Conservation (phyloP, 2,888 invertebrate species). For the Euplexia lucipara region DNA sequence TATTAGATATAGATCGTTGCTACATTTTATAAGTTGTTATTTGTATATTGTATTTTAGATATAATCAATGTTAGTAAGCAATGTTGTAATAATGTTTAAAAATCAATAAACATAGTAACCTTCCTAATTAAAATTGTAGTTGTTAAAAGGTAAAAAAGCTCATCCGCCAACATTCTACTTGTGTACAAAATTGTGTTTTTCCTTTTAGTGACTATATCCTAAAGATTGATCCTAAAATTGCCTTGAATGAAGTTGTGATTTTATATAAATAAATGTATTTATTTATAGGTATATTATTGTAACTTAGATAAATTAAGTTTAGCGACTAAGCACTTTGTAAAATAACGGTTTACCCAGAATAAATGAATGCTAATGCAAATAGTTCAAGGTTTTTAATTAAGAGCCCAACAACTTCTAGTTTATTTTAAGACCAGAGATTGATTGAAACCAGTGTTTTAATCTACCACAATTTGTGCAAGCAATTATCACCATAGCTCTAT, state of each 20-base stretch:
- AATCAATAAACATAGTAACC: conserved; percentile 57
- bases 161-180: neutral
- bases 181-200: conserved; percentile 34
- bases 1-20: conserved; percentile 63
- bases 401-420: neutral
- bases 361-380: conserved; percentile 76
- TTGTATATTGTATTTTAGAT: conserved; percentile 64
- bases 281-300: conserved; percentile 74
- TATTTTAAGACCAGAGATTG: conserved; percentile 7
- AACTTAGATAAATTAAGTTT: conserved; percentile 63
- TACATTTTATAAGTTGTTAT: conserved; percentile 70
- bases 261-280: conserved; percentile 79
- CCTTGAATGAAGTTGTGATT: conserved; percentile 84
- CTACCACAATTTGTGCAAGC: neutral
- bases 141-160: conserved; percentile 26
- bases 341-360: conserved; percentile 81
- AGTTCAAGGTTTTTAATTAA: conserved; percentile 53
- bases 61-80: conserved; percentile 58
- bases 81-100: conserved; percentile 59
- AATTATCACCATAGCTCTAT: conserved; percentile 2
- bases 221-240: conserved; percentile 68
- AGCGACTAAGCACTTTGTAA: conserved; percentile 76
- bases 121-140: conserved; percentile 28
- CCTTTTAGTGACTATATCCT: conserved; percentile 42
- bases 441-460: neutral